A percentile compares a stretch with the other conserved stretches of the same genome.
phyloP scores from a whole-genome alignment of 1,140 invertebrate species.

The Drosophila virilis region DNA sequence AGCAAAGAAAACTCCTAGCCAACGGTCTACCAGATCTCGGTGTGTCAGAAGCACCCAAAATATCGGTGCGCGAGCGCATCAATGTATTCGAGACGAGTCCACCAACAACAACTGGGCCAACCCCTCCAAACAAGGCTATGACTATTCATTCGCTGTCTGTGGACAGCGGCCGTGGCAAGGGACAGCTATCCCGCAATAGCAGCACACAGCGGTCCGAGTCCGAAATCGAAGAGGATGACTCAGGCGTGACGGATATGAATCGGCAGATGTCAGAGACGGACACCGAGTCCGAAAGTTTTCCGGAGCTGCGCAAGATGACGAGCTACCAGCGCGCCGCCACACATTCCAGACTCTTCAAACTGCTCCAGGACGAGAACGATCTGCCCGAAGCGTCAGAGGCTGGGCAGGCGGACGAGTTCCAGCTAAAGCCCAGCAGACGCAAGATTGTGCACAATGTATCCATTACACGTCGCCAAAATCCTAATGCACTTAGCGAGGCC shows the following conservation, averaged over 20 bases:
- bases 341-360: constrained; percentile 89
- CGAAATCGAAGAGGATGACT: constrained; percentile 89
- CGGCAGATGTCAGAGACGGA: constrained; percentile 89
- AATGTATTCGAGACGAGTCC: constrained; percentile 73
- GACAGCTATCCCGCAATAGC: constrained; percentile 76
- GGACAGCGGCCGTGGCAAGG: constrained; percentile 70
- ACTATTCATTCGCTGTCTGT: constrained; percentile 70
- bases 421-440: constrained; percentile 70
- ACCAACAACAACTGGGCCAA: background rate
- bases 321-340: constrained; percentile 89
- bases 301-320: constrained; percentile 86
- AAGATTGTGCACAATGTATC: constrained; percentile 82
- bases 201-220: constrained; percentile 85
- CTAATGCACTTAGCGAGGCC: constrained; percentile 67
- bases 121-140: constrained; percentile 31
- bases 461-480: constrained; percentile 76
- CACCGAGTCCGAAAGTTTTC: constrained; percentile 87
- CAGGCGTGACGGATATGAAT: constrained; percentile 89
- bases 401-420: constrained; percentile 68
- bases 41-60: constrained; percentile 67
- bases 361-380: constrained; percentile 87
- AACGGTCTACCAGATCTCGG: constrained; percentile 71
- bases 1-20: constrained; percentile 46
- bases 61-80: constrained; percentile 80
- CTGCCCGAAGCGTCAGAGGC: constrained; percentile 81